phyloP scores from a whole-genome alignment of 2,888 invertebrate species.

The Poecilobothrus nobilitatus region DNA sequence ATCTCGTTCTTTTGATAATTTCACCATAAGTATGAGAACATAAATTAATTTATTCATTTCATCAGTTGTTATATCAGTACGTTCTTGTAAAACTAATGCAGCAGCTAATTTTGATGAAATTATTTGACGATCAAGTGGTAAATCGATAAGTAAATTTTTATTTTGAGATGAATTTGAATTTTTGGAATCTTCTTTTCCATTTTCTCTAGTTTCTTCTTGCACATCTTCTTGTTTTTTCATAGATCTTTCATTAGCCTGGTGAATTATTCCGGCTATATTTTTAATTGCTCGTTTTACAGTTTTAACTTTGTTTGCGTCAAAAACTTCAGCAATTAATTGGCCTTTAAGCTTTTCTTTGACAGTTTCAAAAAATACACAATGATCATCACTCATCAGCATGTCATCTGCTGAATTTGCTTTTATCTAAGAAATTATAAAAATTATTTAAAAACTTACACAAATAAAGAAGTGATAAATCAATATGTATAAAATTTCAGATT shows the following conservation, averaged over 20 bases:
- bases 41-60: constrained; percentile 73
- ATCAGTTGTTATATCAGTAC: constrained; percentile 68
- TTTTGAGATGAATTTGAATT: constrained; percentile 49
- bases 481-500: too few relatives aligned
- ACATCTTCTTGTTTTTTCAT: constrained; percentile 32
- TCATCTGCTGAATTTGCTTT: constrained; percentile 67
- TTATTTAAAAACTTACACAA: neutral
- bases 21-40: constrained; percentile 64
- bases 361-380: constrained; percentile 71
- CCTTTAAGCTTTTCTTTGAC: constrained; percentile 79
- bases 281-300: constrained; percentile 67
- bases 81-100: constrained; percentile 68
- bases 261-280: constrained; percentile 65
- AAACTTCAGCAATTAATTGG: constrained; percentile 61
- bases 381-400: constrained; percentile 60
- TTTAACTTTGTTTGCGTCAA: constrained; percentile 52
- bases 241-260: constrained; percentile 52
- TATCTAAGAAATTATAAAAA: constrained; percentile 21
- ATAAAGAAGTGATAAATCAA: too few relatives aligned
- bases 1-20: constrained; percentile 46
- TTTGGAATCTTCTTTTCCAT: constrained; percentile 23
- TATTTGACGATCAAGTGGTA: constrained; percentile 63
- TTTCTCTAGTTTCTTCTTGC: constrained; percentile 28
- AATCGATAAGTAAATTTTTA: constrained; percentile 44
- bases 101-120: constrained; percentile 76